phyloP scores from a whole-genome alignment of 2,113 vertebrate species.

The Eurypyga helias region DNA sequence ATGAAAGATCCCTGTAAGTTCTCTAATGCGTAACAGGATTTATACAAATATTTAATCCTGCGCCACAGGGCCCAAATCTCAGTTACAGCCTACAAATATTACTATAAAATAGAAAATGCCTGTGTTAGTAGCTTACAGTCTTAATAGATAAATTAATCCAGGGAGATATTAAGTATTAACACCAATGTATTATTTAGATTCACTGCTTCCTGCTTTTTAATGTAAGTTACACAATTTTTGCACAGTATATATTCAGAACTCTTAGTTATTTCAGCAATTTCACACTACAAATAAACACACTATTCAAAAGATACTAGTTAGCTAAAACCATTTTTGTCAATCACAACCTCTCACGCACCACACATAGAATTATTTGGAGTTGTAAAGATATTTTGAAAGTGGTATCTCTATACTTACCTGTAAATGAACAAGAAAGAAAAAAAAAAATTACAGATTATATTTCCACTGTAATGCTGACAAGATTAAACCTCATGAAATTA shows the following conservation, averaged over 20 bases:
- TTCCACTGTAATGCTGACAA: background rate
- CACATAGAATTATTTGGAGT: background rate
- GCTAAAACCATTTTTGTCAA: background rate
- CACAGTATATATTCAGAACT: background rate
- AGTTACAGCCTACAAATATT: background rate
- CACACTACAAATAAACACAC: background rate
- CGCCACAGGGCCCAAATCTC: background rate
- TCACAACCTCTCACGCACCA: background rate
- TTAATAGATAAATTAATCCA: background rate
- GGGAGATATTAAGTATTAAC: background rate
- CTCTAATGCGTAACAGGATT: background rate
- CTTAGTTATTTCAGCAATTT: background rate
- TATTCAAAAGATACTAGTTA: background rate
- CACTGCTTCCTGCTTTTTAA: background rate
- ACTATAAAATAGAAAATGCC: background rate
- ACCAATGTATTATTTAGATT: background rate
- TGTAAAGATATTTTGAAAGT: background rate
- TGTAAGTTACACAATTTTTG: background rate
- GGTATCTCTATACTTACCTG: background rate
- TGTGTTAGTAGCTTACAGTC: background rate
- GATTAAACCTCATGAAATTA: background rate
- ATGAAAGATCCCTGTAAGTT: background rate
- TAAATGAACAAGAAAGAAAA: background rate
- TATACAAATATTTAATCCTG: background rate
- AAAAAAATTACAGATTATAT: background rate